Conservation (phyloP, 2,888 invertebrate genomes). For the Rambutsinella grinnellia region DNA sequence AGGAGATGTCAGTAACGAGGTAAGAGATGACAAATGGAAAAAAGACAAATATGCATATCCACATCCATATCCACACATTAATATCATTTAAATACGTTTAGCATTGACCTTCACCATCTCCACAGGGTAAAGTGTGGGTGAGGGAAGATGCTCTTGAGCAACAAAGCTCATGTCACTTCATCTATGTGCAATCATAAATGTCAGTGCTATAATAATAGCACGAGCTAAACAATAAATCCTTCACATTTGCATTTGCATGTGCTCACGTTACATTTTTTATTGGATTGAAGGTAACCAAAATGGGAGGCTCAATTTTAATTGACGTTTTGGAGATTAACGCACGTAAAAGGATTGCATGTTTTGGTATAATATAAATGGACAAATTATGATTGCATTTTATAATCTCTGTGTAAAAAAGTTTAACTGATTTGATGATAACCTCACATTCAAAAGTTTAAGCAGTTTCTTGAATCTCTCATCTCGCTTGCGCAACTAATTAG, state of each 20-base stretch:
- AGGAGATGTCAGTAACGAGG: slow-evolving; percentile 90
- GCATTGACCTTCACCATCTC: not conserved
- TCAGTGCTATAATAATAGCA: not conserved
- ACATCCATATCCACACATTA: slow-evolving; percentile 1
- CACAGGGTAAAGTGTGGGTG: not conserved
- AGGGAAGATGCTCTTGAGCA: not conserved
- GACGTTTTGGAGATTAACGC: not conserved
- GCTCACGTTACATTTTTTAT: no score
- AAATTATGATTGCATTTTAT: no score
- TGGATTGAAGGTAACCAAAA: no score
- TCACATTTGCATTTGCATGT: no score
- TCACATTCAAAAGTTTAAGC: no score
- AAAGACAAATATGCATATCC: not conserved
- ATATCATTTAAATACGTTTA: not conserved
- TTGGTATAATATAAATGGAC: no score
- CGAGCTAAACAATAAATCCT: not conserved
- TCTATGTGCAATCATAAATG: not conserved
- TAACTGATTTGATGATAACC: no score
- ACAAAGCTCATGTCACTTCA: not conserved
- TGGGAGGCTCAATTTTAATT: not conserved
- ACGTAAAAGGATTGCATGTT: not conserved
- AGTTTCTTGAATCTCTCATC: not conserved
- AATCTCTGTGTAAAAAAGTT: no score
- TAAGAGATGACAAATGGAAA: no score
- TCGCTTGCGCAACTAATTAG: not conserved